These are phyloP conservation scores for Meghimatium bilineatum DNA, from an alignment of 2,888 invertebrate species.

Conservation along the genomic window DNA sequence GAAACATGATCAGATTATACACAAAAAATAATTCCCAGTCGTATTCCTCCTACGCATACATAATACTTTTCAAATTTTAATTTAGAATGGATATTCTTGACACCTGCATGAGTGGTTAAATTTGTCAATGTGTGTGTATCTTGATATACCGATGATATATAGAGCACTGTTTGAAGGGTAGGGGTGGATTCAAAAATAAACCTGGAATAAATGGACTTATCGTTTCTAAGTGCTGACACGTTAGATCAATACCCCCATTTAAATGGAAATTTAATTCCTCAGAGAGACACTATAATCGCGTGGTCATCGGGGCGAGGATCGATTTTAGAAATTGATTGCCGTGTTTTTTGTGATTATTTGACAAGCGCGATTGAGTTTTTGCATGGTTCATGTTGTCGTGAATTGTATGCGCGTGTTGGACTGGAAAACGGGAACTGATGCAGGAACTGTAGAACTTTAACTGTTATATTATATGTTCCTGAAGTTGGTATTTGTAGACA, in stretches of 20 bases:
- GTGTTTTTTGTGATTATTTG: slow-evolving; percentile 30
- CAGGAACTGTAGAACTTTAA: background rate
- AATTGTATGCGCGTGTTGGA: background rate
- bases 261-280: slow-evolving; percentile 40
- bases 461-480: too few species aligned
- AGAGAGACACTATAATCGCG: slow-evolving; percentile 30
- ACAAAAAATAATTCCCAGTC: too few species aligned
- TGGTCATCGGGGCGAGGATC: slow-evolving; percentile 29
- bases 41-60: too few species aligned
- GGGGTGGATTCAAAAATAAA: background rate
- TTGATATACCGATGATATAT: too few species aligned
- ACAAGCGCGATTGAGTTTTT: slow-evolving; percentile 22
- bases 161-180: too few species aligned
- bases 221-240: slow-evolving; percentile 2
- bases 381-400: background rate
- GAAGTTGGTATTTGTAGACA: too few species aligned
- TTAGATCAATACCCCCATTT: slow-evolving; percentile 27
- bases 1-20: too few species aligned
- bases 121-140: too few species aligned
- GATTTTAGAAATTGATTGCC: slow-evolving; percentile 31
- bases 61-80: too few species aligned
- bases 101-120: too few species aligned
- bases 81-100: too few species aligned
- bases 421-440: background rate
- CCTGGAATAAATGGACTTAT: slow-evolving; percentile 16